A percentile compares a stretch with the other conserved stretches of the same genome.
phyloP scores from a whole-genome alignment of 2,113 vertebrate species.

The Leuciscus idus region DNA sequence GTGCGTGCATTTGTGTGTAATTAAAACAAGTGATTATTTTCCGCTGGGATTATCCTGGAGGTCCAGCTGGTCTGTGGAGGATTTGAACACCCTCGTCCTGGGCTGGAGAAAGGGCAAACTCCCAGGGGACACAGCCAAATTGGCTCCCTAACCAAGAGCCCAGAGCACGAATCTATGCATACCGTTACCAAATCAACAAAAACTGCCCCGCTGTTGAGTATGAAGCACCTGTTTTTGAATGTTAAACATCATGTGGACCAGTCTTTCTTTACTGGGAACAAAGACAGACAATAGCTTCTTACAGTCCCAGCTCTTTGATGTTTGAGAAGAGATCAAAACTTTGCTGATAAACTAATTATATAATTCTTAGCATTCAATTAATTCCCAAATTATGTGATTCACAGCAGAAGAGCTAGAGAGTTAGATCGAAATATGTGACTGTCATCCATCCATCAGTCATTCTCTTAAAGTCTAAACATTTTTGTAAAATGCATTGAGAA shows the following conservation, averaged over 20 bases:
- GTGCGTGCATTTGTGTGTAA: constrained; percentile 68
- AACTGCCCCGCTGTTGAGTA: constrained; percentile 4
- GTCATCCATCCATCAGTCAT: not conserved
- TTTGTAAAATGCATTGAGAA: not conserved
- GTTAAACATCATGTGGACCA: no score
- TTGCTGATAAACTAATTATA: not conserved
- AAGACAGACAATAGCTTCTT: not conserved
- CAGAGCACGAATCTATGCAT: constrained; percentile 37
- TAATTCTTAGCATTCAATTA: not conserved
- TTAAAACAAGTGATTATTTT: constrained; percentile 79
- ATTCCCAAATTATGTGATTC: not conserved
- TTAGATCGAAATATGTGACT: not conserved
- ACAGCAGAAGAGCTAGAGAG: not conserved
- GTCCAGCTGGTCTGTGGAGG: constrained; percentile 78
- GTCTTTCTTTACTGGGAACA: no score
- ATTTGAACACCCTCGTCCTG: constrained; percentile 71
- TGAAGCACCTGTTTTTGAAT: not conserved
- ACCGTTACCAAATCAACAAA: constrained; percentile 39
- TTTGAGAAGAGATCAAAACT: not conserved
- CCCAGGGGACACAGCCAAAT: constrained; percentile 72
- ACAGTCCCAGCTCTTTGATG: not conserved
- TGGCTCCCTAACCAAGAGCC: constrained; percentile 68
- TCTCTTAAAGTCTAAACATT: not conserved
- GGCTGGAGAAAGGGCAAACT: constrained; percentile 74
- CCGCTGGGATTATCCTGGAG: constrained; percentile 75